These are phyloP conservation scores for Pipra filicauda DNA, from an alignment of 2,113 vertebrate species.

Conservation along the genomic window DNA sequence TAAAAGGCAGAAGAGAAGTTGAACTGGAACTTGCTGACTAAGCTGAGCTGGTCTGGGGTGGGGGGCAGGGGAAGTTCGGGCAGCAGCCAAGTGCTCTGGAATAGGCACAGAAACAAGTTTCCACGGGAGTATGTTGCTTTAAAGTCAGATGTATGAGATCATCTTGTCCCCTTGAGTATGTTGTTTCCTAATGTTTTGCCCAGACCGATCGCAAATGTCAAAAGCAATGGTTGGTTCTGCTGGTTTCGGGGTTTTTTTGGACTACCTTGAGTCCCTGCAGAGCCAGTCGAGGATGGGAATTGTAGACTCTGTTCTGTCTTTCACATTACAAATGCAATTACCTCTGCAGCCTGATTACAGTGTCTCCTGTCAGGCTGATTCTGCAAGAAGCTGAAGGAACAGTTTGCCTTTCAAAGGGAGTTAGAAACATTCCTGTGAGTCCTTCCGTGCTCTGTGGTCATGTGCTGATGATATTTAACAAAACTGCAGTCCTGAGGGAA, in stretches of 20 bases:
- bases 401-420: slow-evolving; percentile 17
- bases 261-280: not conserved
- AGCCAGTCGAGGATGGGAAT: not conserved
- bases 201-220: slow-evolving; percentile 37
- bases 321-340: slow-evolving; percentile 17
- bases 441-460: not conserved
- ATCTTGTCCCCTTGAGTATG: not conserved
- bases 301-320: not conserved
- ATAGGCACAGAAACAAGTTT: not conserved
- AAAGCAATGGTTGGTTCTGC: not conserved
- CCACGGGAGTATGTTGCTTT: not conserved
- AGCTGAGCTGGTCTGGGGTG: rapidly evolving
- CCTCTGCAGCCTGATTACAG: not conserved
- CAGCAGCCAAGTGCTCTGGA: not conserved
- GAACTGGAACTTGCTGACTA: not conserved
- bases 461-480: not conserved
- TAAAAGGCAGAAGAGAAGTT: not conserved
- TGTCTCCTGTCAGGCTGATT: not conserved
- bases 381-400: not conserved
- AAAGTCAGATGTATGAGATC: slow-evolving; percentile 42
- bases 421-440: not conserved
- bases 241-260: not conserved
- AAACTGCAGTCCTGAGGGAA: not conserved
- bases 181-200: slow-evolving; percentile 51
- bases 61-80: not conserved